Conservation (phyloP, 2,113 vertebrate species). For the Tychaedon coryphoeus region DNA sequence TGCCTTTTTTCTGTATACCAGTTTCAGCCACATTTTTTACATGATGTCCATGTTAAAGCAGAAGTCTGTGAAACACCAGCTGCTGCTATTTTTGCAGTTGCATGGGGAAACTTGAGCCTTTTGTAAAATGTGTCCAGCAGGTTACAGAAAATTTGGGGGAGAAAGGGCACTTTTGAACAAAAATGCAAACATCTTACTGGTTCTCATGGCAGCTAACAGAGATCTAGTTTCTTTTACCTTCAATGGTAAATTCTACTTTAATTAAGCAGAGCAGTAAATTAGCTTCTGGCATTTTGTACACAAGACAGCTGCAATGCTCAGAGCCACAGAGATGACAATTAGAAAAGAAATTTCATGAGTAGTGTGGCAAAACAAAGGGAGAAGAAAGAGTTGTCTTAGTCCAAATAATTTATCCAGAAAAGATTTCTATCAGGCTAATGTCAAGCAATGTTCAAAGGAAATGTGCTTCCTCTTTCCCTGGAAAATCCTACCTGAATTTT, state of each 20-base stretch:
- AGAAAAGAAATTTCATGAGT: neutral
- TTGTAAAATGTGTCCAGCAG: neutral
- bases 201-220: neutral
- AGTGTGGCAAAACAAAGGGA: neutral
- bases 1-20: neutral
- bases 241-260: neutral
- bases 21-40: neutral
- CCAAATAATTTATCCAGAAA: neutral
- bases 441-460: neutral
- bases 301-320: neutral
- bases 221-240: neutral
- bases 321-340: neutral
- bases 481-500: neutral
- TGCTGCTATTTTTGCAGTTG: neutral
- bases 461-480: neutral
- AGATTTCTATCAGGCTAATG: neutral
- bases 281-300: neutral
- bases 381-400: neutral
- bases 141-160: neutral
- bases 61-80: neutral
- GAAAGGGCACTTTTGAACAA: neutral
- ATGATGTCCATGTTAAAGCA: neutral
- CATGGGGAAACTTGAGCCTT: neutral
- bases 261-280: neutral
- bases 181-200: neutral